Conservation (phyloP, 1,140 invertebrate species). For the Drosophila tropicalis region DNA sequence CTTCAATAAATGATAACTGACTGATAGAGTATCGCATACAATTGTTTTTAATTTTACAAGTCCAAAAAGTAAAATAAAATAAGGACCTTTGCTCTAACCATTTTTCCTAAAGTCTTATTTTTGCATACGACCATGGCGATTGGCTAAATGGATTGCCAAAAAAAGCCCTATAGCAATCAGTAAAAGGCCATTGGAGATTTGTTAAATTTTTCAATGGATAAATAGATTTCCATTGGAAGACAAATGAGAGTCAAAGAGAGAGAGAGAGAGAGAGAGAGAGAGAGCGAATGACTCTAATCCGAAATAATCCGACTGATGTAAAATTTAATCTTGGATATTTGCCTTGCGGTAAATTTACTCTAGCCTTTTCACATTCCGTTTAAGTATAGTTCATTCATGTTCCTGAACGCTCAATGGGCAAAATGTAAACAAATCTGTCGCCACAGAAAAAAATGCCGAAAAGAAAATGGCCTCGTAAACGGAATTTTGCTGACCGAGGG, state of each 20-base stretch:
- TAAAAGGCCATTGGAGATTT: constrained; percentile 19
- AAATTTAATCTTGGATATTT: constrained; percentile 8
- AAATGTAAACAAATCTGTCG: constrained; percentile 6
- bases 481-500: constrained; percentile 15
- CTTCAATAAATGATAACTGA: too few relatives aligned
- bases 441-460: constrained; percentile 4
- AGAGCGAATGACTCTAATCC: too few relatives aligned
- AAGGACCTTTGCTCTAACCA: not conserved
- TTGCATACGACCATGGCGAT: not conserved
- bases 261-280: too few relatives aligned
- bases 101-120: not conserved
- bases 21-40: too few relatives aligned
- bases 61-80: too few relatives aligned
- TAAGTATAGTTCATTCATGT: constrained; percentile 6
- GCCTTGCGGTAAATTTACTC: not conserved
- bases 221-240: constrained; percentile 8
- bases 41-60: too few relatives aligned
- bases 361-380: not conserved
- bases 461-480: constrained; percentile 3
- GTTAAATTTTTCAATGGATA: constrained; percentile 11
- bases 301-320: constrained; percentile 10
- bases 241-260: not conserved
- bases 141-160: constrained; percentile 20
- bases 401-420: not conserved
- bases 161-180: constrained; percentile 18